These are phyloP conservation scores for Neolamprologus fasciatus DNA, from an alignment of 2,113 vertebrate species.

Conservation along the genomic window DNA sequence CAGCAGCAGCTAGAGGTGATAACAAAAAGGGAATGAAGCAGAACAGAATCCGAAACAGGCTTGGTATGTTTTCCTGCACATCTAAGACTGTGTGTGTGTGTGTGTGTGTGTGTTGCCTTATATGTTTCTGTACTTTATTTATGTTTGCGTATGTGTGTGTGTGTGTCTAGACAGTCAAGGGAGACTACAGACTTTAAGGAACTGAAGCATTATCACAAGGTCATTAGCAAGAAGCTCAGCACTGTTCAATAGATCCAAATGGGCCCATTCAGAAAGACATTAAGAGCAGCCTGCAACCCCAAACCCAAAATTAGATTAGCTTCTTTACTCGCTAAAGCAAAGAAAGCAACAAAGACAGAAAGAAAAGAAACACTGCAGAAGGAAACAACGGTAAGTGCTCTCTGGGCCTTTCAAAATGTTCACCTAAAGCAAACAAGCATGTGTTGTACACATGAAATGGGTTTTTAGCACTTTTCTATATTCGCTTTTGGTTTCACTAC, in stretches of 20 bases:
- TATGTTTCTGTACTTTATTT: background rate
- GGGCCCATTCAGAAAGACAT: constrained; percentile 41
- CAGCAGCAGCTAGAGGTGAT: background rate
- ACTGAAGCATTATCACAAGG: constrained; percentile 30
- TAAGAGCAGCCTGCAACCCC: constrained; percentile 28
- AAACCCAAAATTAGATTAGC: constrained; percentile 5
- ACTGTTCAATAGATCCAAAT: constrained; percentile 43
- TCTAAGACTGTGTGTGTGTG: background rate
- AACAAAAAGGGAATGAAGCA: background rate
- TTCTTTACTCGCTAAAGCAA: constrained; percentile 6
- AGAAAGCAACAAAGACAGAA: background rate
- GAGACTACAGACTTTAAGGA: constrained; percentile 22
- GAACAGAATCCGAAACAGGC: background rate
- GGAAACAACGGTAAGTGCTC: background rate
- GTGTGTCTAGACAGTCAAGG: background rate
- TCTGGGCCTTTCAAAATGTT: background rate
- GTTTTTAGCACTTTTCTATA: background rate
- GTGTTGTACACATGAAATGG: background rate
- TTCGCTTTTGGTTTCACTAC: background rate
- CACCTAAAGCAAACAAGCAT: background rate
- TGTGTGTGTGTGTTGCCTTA: background rate
- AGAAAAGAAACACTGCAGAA: background rate
- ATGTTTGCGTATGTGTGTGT: background rate
- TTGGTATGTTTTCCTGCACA: background rate
- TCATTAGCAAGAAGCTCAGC: constrained; percentile 44